Conservation (phyloP, 2,797 vertebrate genomes). For the Spheniscus humboldti region DNA sequence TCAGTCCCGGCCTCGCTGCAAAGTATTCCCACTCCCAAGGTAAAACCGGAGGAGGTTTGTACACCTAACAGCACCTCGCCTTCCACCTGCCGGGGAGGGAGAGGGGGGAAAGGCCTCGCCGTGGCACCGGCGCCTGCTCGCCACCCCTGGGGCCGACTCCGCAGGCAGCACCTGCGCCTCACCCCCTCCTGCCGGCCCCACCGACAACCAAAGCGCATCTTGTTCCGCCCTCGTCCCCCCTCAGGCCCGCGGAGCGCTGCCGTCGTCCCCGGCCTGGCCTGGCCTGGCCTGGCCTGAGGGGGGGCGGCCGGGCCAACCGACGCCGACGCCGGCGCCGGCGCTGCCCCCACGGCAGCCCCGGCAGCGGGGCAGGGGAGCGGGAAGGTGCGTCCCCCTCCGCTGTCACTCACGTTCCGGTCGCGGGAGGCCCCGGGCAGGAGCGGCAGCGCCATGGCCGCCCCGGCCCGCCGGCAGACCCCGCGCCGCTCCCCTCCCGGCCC, state of each 20-base stretch:
- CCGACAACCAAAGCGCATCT: not conserved
- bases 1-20: not conserved
- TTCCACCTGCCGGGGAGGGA: not conserved
- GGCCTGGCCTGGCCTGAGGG: not conserved
- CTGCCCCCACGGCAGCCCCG: not conserved
- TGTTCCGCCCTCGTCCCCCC: not conserved
- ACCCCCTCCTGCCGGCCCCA: not conserved
- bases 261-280: no score
- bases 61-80: accelerated
- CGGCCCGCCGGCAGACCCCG: not conserved
- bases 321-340: not conserved
- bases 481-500: not conserved
- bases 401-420: slow-evolving; percentile 79
- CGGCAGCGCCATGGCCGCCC: slow-evolving; percentile 78
- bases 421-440: slow-evolving; percentile 75
- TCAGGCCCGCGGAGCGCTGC: no score
- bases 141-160: not conserved
- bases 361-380: not conserved
- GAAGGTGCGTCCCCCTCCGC: not conserved
- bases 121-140: not conserved
- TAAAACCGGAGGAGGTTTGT: not conserved
- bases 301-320: no score
- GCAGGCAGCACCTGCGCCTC: not conserved
- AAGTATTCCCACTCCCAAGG: not conserved
- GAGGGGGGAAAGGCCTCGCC: not conserved